These are phyloP conservation scores for Hydrophis major DNA, from an alignment of 2,797 vertebrate genomes.

Conservation along the genomic window DNA sequence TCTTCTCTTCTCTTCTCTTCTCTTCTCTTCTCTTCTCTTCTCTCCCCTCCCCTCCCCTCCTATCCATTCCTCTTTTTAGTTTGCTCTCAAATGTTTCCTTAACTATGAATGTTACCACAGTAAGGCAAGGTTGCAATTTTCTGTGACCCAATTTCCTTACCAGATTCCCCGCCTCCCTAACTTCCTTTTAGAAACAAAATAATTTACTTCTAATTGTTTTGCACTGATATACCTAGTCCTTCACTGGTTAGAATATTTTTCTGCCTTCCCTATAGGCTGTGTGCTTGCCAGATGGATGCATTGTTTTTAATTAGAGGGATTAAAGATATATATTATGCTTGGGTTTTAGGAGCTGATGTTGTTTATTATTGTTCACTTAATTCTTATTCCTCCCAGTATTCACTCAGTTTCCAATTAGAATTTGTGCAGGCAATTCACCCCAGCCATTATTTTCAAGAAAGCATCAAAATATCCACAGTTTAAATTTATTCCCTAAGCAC, in stretches of 20 bases:
- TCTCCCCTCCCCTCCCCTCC: fast-evolving
- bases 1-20: too few relatives aligned
- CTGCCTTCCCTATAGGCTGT: conserved; percentile 55
- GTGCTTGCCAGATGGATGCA: conserved; percentile 65
- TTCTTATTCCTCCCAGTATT: conserved; percentile 71
- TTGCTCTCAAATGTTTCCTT: neutral
- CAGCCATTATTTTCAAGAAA: conserved; percentile 68
- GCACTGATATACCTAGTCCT: conserved; percentile 58
- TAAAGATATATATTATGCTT: conserved; percentile 64
- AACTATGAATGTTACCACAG: neutral
- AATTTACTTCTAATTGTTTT: neutral
- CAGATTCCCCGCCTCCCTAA: neutral
- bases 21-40: too few relatives aligned
- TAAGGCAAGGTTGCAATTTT: neutral
- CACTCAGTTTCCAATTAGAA: conserved; percentile 74
- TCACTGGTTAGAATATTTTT: conserved; percentile 64
- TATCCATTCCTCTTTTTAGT: neutral
- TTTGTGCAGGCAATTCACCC: conserved; percentile 53
- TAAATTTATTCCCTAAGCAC: conserved; percentile 70
- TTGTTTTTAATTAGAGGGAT: conserved; percentile 62
- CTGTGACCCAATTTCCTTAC: neutral
- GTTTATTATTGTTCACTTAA: conserved; percentile 56
- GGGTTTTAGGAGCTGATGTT: conserved; percentile 62
- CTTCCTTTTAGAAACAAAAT: neutral
- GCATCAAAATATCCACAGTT: conserved; percentile 65